Evolutionary conservation across 2,797 vertebrate genomes (phyloP), one percentile per base, ranked within the genome.

Genomic region (Strix occidentalis): DNA sequence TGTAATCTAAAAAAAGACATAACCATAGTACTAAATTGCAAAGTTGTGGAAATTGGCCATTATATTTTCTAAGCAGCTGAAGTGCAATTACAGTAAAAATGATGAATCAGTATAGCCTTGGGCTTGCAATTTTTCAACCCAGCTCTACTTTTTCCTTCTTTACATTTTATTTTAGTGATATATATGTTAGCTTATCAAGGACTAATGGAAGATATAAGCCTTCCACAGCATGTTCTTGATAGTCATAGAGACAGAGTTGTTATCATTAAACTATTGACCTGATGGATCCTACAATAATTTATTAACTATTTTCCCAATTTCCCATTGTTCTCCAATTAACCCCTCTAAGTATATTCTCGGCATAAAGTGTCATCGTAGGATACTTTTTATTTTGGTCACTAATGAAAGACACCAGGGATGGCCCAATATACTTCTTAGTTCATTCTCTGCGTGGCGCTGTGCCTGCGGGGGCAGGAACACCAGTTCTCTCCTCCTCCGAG

Each of bases 61-160:
- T 78, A 31, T n/a, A 15, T 58, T 84, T 86, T 84, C 75, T 70
- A 78, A 81, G 79, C 43, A 69, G 61, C 78, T 78, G 93, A 93
- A 81, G 84, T 28, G 54, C 87, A 80, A 74, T 93, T 85, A 61
- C 54, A 69, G 68, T 64, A 74, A 77, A 18, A 48, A 53, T 37
- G 53, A 91, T 50, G 78, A 85, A 87, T 85, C n/a, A 15, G 17
- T 37, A 7, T 26, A 74, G 87, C 82, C 56, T 51, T 9, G 72
- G 72, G 71, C 51, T 79, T 51, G 53, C 61, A 56, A 29, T 86
- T 81, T 90, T 86, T 88, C 90, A 64, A 12, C 41, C 24, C 45
- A 48, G 19, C 41, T 66, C 79, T 51, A n/a, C 65, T 57, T 87
- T 87, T 63, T 9, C 57, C 19, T 50, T 63, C 75, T 69, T 77